These are phyloP conservation scores for Oasisia sp. DNA, from an alignment of 2,888 invertebrate genomes.

Conservation along the genomic window DNA sequence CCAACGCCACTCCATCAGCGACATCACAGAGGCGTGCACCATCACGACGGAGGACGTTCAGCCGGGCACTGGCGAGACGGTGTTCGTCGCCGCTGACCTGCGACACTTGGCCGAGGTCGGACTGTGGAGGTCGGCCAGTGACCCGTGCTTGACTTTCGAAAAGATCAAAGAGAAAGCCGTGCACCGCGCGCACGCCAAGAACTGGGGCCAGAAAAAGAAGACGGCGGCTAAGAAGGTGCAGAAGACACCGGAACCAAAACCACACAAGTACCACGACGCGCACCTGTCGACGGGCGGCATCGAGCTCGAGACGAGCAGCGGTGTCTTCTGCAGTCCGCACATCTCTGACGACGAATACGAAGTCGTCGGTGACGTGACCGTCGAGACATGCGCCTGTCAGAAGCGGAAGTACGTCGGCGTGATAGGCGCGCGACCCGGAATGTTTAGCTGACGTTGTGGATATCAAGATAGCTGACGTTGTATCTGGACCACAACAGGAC, in stretches of 20 bases:
- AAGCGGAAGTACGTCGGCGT: neutral
- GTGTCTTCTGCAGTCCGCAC: neutral
- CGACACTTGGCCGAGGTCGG: neutral
- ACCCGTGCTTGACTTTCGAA: neutral
- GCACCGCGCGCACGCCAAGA: neutral
- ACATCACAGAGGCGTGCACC: conserved; percentile 7
- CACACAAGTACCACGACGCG: neutral
- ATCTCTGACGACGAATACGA: neutral
- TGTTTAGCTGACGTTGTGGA: neutral
- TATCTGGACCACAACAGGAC: neutral
- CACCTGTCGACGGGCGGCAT: neutral
- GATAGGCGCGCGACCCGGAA: neutral
- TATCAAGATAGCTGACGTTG: neutral
- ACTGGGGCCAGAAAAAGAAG: conserved; percentile 17
- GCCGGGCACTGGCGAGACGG: neutral
- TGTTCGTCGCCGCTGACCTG: neutral
- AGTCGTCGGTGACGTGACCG: neutral
- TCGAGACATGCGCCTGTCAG: neutral
- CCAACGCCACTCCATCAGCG: neutral
- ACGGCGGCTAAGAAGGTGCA: neutral
- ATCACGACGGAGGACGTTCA: neutral
- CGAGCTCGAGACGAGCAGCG: neutral
- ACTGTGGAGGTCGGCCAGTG: neutral
- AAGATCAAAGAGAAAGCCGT: conserved; percentile 13
- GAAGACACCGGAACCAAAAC: neutral